Evolutionary conservation across 2,797 vertebrate genomes (phyloP).

Genomic region (Myotis daubentonii): DNA sequence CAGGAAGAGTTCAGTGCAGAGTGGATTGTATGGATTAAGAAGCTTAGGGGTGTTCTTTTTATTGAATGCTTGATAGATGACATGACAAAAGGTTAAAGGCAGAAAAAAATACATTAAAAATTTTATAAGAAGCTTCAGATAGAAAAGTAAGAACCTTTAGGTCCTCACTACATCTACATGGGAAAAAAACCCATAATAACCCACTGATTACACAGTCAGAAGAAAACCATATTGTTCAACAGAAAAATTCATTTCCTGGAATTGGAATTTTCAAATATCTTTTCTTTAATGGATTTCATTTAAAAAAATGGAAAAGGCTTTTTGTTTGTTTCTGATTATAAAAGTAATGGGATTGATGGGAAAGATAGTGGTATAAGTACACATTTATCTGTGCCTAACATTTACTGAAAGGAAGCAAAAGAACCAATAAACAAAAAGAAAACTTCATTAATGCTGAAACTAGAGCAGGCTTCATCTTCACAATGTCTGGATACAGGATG

Average conservation of each 20-base stretch:
- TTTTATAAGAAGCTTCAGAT: not conserved
- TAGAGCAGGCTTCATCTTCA: not conserved
- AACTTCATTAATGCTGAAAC: slow-evolving; percentile 55
- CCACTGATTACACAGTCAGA: slow-evolving; percentile 47
- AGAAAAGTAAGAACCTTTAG: slow-evolving; percentile 5
- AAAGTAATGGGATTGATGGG: slow-evolving; percentile 65
- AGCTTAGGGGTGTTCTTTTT: not conserved
- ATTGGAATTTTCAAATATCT: slow-evolving; percentile 52
- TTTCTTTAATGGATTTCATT: slow-evolving; percentile 64
- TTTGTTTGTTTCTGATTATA: slow-evolving; percentile 69
- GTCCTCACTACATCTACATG: slow-evolving; percentile 2
- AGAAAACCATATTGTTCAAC: slow-evolving; percentile 40
- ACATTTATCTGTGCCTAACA: slow-evolving; percentile 53
- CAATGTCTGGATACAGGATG: not conserved
- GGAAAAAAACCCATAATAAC: slow-evolving; percentile 22
- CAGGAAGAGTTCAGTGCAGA: not conserved
- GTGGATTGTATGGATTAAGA: not conserved
- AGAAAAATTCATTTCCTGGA: slow-evolving; percentile 70
- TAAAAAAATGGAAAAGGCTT: slow-evolving; percentile 63
- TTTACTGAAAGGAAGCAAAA: slow-evolving; percentile 65
- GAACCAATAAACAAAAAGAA: slow-evolving; percentile 45
- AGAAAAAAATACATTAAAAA: not conserved
- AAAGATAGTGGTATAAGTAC: slow-evolving; percentile 27
- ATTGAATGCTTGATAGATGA: not conserved
- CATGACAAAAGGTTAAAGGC: not conserved